Base-by-base conservation (phyloP, 2,888 invertebrate species). In the Drosophila atripex region DNA sequence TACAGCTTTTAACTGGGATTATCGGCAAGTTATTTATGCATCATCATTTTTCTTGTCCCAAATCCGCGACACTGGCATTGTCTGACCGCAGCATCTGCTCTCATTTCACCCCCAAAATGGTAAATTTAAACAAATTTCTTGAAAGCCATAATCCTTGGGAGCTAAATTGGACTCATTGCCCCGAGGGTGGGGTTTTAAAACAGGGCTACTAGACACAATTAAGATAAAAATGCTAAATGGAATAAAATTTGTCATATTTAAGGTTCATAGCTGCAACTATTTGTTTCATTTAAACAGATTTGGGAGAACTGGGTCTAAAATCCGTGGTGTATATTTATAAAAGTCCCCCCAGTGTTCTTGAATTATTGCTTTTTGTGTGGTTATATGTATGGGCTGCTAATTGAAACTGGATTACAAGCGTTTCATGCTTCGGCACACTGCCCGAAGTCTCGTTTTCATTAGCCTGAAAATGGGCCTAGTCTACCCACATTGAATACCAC, bases 1-100 rank as follows among this genome's bases (percentile, higher is more conserved):
- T 82, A 72, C 77, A 70, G 86, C 84, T 84, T 84, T 84, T 85
- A 84, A 85, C 71, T 76, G 71, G 80, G 86, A 84, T 84, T 84
- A 84, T 84, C 86, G 84, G 65, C 73, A 71, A 77, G 77, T 76
- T 85, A 80, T 85, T 84, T 83, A 84, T 84, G 77, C 70, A 71
- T 61, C 72, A 75, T 73, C 76, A 79, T 83, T 80, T 79, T 71
- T 83, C 84, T 80, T 64, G 30, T 39, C 68, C 71, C 54, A 64
- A 50, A 75, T 66, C 45, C 64, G 50, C 41, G 54, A 45, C 28
- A 5, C 9, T 21, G 30, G n/a, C 30, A 50, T 8, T 35, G 46
- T 21, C 39, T 54, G 50, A 68, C 68, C 50, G 50, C 68, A 50
- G 30, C 52, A 35, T 50, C 35, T 59, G 46, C 16, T 38, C 47